A percentile compares a stretch with the other conserved stretches of the same genome.
Conservation (phyloP, 2,113 vertebrate species). For the Urocolius indicus region DNA sequence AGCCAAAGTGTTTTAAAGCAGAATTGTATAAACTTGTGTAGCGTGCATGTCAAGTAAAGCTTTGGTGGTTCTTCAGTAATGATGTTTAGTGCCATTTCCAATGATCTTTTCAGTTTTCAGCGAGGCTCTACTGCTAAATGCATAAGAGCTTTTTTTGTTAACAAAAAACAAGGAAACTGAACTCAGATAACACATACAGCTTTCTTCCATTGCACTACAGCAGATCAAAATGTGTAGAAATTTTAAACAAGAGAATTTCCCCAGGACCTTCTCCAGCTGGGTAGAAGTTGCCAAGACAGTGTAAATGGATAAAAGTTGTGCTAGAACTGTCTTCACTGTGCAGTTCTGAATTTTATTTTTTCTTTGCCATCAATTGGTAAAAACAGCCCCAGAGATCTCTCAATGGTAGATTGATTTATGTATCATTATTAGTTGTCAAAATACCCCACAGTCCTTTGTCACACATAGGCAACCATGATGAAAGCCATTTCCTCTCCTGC, state of each 20-base stretch:
- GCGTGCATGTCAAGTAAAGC: not conserved
- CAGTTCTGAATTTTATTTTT: not conserved
- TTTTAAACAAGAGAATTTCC: not conserved
- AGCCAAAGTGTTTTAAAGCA: not conserved
- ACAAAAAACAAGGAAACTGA: not conserved
- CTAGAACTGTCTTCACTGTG: not conserved
- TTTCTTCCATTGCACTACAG: not conserved
- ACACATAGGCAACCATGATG: not conserved
- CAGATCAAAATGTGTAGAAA: not conserved
- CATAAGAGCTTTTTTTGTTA: not conserved
- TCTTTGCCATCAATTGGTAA: not conserved
- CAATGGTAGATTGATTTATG: accelerated
- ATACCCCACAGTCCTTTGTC: not conserved
- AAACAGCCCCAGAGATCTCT: not conserved
- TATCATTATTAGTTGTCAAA: not conserved
- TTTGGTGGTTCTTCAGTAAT: not conserved
- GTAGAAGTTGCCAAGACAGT: not conserved
- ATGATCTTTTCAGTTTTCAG: not conserved
- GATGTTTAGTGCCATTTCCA: not conserved
- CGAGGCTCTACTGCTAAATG: not conserved
- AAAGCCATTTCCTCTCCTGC: not conserved
- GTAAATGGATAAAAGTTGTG: not conserved
- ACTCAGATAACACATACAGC: not conserved
- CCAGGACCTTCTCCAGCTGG: not conserved
- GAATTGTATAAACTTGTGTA: not conserved